A percentile compares a stretch with the other conserved stretches of the same genome.
phyloP scores from a whole-genome alignment of 2,113 vertebrate species.

The Mellivora capensis region DNA sequence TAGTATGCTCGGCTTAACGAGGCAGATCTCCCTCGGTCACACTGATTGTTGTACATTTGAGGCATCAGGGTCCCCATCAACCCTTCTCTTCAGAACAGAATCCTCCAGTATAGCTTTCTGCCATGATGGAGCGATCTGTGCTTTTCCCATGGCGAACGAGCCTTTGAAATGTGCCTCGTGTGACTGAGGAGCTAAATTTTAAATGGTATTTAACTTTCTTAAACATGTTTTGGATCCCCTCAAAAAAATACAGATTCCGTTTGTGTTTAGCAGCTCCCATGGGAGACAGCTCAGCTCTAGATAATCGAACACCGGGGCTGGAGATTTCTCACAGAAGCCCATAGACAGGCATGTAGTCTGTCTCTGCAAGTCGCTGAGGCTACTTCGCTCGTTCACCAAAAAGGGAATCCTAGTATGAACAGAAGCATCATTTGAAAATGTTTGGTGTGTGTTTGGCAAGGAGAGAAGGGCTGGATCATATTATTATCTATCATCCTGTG shows the following conservation, averaged over 20 bases:
- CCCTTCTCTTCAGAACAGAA: neutral
- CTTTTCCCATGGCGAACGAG: neutral
- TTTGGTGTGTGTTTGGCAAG: neutral
- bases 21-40: neutral
- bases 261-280: neutral
- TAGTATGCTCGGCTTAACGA: neutral
- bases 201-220: neutral
- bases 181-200: neutral
- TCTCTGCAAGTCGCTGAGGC: neutral
- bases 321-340: neutral
- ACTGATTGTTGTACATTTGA: neutral
- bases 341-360: neutral
- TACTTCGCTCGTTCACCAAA: neutral
- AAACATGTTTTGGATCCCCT: neutral
- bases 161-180: neutral
- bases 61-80: neutral
- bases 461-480: neutral
- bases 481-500: neutral
- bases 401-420: neutral
- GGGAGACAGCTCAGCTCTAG: neutral
- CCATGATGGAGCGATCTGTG: neutral
- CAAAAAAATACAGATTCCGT: neutral
- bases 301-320: neutral
- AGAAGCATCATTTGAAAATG: neutral
- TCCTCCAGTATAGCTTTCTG: neutral